These are phyloP conservation scores for Ranitomeya variabilis DNA, from an alignment of 2,113 vertebrate genomes.

Conservation along the genomic window DNA sequence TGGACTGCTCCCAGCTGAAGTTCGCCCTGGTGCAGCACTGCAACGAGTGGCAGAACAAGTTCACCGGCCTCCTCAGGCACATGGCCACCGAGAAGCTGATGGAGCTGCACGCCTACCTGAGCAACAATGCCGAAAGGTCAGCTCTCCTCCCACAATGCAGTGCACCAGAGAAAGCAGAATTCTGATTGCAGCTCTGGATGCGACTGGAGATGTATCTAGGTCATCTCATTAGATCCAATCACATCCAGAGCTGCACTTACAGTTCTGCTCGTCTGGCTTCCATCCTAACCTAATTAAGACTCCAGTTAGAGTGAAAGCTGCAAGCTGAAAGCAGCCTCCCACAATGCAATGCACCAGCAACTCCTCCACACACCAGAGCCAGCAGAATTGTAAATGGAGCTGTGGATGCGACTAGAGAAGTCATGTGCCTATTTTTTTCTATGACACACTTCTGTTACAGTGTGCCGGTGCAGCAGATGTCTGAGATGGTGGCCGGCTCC, in stretches of 20 bases:
- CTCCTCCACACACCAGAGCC: too few relatives aligned
- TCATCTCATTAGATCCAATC: neutral
- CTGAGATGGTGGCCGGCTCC: neutral
- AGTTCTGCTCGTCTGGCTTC: neutral
- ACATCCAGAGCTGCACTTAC: neutral
- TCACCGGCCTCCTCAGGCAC: slow-evolving; percentile 76
- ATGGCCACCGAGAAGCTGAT: slow-evolving; percentile 72
- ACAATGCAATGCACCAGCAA: too few relatives aligned
- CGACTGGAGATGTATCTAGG: neutral
- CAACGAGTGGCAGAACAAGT: slow-evolving; percentile 80
- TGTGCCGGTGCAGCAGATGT: neutral
- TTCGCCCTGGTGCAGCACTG: slow-evolving; percentile 76
- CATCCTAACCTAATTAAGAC: too few relatives aligned
- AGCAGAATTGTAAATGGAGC: neutral
- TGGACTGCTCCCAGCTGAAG: slow-evolving; percentile 78
- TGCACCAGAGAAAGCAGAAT: too few relatives aligned
- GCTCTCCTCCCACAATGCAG: too few relatives aligned
- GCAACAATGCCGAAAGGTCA: slow-evolving; percentile 66
- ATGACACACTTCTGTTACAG: neutral
- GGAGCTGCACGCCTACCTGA: slow-evolving; percentile 72
- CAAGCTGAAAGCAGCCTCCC: too few relatives aligned
- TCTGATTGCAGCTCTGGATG: too few relatives aligned
- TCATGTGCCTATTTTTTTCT: neutral
- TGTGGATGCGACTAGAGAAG: neutral
- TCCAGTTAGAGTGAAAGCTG: too few relatives aligned